Conservation (phyloP, 2,888 invertebrate species). For the Synergus laeviventris region DNA sequence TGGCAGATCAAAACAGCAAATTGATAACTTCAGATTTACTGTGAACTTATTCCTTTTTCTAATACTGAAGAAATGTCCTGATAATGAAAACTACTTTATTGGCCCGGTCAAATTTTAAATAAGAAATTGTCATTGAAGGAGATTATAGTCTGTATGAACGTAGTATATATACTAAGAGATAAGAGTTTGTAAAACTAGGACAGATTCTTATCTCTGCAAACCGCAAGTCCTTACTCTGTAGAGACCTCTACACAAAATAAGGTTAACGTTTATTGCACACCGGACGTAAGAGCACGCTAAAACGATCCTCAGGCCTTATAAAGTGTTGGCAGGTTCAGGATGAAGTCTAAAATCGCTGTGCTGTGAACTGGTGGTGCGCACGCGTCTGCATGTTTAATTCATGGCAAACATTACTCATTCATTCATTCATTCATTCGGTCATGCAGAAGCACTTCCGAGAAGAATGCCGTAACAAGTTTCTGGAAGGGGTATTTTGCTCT, state of each 20-base stretch:
- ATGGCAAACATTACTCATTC: slow-evolving; percentile 64
- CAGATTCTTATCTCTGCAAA: background rate
- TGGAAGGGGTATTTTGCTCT: slow-evolving; percentile 48
- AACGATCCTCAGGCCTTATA: background rate
- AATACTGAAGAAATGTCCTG: background rate
- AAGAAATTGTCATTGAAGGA: too few species aligned
- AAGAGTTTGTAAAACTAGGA: too few species aligned
- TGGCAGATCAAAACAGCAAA: too few species aligned
- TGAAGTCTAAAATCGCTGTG: slow-evolving; percentile 31
- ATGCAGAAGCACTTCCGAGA: slow-evolving; percentile 58
- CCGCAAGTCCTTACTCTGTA: background rate
- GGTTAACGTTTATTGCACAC: slow-evolving; percentile 1
- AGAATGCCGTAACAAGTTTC: slow-evolving; percentile 66
- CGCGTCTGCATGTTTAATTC: slow-evolving; percentile 67
- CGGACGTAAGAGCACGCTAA: background rate
- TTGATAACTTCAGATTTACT: too few species aligned
- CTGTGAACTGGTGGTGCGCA: slow-evolving; percentile 43
- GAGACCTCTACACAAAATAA: background rate
- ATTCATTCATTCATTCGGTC: slow-evolving; percentile 51
- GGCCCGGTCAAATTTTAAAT: too few species aligned
- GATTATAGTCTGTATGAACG: too few species aligned
- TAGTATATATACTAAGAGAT: too few species aligned
- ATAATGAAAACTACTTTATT: too few species aligned
- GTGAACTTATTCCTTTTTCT: background rate
- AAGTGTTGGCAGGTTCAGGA: slow-evolving; percentile 15